phyloP scores from a whole-genome alignment of 1,140 invertebrate species.

The Watersipora subatra region DNA sequence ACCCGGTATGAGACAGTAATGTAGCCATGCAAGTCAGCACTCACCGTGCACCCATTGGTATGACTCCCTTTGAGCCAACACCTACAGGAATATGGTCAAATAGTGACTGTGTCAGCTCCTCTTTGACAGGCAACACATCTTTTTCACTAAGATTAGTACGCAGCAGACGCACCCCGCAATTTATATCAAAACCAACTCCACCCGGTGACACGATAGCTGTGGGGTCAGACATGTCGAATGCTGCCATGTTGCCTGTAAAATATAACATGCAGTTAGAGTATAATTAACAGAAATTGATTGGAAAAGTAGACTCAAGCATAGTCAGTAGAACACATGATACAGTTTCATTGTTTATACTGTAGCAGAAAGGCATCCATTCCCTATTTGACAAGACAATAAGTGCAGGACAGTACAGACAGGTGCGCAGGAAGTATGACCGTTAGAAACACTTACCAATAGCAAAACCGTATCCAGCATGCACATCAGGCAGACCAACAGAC shows the following conservation, averaged over 20 bases:
- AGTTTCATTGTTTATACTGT: too few relatives aligned
- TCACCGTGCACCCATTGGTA: constrained; percentile 82
- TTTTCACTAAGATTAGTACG: constrained; percentile 89
- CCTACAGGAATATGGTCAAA: constrained; percentile 99
- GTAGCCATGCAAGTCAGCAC: constrained; percentile 8
- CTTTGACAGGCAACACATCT: constrained; percentile 89
- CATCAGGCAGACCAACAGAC: constrained; percentile 79
- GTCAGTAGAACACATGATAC: too few relatives aligned
- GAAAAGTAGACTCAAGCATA: too few relatives aligned
- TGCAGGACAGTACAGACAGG: too few relatives aligned
- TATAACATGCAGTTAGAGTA: too few relatives aligned
- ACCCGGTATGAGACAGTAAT: too few relatives aligned
- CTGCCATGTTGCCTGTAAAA: constrained; percentile 88
- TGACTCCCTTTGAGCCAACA: constrained; percentile 93
- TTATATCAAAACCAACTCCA: constrained; percentile 98
- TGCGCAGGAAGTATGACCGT: too few relatives aligned
- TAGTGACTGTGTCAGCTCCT: constrained; percentile 89
- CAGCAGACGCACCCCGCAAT: constrained; percentile 88
- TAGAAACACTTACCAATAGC: constrained; percentile 78
- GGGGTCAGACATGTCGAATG: constrained; percentile 89
- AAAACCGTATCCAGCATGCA: constrained; percentile 99
- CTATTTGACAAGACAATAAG: too few relatives aligned
- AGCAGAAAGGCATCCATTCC: too few relatives aligned
- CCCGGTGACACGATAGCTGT: constrained; percentile 91
- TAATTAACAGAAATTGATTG: too few relatives aligned